Evolutionary conservation across 2,113 vertebrate genomes (phyloP).

Genomic region (Pycnonotus jocosus): DNA sequence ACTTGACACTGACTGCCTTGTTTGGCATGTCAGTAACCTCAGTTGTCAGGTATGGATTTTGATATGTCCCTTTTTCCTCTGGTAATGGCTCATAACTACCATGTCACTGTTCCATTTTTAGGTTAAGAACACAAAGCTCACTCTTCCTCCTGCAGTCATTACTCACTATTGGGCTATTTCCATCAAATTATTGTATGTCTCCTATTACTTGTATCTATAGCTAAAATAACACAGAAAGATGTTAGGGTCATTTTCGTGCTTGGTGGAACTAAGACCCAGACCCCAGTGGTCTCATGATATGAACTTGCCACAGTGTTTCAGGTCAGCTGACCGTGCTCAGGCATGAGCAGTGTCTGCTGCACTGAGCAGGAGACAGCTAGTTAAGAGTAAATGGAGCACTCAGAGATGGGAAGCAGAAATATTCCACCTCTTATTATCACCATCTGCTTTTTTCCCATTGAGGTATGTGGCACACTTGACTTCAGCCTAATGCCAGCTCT

Average conservation of each 20-base stretch:
- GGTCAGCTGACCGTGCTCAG: not conserved
- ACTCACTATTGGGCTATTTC: not conserved
- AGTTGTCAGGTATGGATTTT: not conserved
- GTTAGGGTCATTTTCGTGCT: not conserved
- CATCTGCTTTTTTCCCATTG: slow-evolving; percentile 13
- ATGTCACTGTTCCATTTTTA: not conserved
- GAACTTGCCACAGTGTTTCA: not conserved
- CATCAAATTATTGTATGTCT: not conserved
- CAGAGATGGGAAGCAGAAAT: slow-evolving; percentile 8
- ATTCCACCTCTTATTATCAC: not conserved
- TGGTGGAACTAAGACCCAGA: not conserved
- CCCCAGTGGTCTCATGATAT: not conserved
- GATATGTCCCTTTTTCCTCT: not conserved
- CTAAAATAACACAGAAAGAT: not conserved
- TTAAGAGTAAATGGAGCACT: slow-evolving; percentile 31
- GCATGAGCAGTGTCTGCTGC: not conserved
- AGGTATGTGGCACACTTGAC: not conserved
- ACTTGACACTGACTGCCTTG: not conserved
- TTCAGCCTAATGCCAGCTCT: slow-evolving; percentile 1
- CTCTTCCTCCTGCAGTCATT: not conserved
- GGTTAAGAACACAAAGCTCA: not conserved
- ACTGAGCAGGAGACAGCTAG: not conserved
- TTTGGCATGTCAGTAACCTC: not conserved
- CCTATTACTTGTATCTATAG: not conserved
- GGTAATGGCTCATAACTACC: not conserved